Evolutionary conservation across 2,113 vertebrate genomes (phyloP).

Genomic region (Scomber colias): DNA sequence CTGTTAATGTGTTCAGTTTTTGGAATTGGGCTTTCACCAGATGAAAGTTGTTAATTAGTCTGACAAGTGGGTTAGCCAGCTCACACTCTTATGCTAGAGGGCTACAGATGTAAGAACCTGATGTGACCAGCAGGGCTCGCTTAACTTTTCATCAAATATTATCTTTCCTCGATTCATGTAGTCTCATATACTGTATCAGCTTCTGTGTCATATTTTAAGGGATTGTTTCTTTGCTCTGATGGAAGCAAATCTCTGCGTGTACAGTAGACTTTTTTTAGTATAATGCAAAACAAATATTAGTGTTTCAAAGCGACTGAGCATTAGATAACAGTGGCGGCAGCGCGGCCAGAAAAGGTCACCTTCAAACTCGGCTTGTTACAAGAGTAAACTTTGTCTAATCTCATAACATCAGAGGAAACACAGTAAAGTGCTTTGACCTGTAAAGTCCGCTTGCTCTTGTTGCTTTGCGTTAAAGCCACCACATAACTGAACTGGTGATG

Average conservation of each 20-base stretch:
- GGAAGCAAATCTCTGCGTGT: not conserved
- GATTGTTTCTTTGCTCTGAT: too few relatives aligned
- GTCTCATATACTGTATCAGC: too few relatives aligned
- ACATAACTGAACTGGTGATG: not conserved
- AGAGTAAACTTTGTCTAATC: conserved; percentile 16
- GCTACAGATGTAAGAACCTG: not conserved
- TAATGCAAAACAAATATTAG: conserved; percentile 1
- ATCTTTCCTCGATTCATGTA: not conserved
- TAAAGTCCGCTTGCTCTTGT: conserved; percentile 5
- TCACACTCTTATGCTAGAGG: too few relatives aligned
- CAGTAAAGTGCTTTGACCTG: not conserved
- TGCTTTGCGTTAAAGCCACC: not conserved
- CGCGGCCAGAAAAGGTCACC: conserved; percentile 2
- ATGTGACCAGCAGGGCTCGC: not conserved
- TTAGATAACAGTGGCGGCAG: not conserved
- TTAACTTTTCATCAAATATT: not conserved
- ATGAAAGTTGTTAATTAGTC: not conserved
- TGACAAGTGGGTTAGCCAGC: not conserved
- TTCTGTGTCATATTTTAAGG: too few relatives aligned
- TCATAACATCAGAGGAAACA: not conserved
- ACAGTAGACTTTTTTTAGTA: not conserved
- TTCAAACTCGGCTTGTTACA: conserved; percentile 6
- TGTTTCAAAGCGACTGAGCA: not conserved
- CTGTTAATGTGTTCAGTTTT: not conserved
- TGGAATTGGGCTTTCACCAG: not conserved